Conservation (phyloP, 2,888 invertebrate species). For the Oscheius myriophilus region DNA sequence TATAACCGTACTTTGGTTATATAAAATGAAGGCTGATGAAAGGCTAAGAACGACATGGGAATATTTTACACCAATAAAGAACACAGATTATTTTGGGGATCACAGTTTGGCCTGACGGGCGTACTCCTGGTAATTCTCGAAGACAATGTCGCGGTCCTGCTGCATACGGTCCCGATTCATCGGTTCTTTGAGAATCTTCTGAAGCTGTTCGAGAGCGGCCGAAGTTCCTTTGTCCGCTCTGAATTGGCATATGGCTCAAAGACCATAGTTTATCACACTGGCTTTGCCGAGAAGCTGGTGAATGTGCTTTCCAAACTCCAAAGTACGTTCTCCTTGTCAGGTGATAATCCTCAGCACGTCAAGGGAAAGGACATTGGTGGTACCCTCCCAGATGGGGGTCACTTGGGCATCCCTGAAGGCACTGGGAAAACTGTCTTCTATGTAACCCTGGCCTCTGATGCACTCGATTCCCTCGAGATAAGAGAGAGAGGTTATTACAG, state of each 20-base stretch:
- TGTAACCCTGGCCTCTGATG: conserved; percentile 77
- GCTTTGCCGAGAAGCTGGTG: conserved; percentile 36
- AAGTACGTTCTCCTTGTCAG: conserved; percentile 73
- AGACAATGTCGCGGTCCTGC: conserved; percentile 55
- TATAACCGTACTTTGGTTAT: too few relatives aligned
- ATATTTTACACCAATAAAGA: neutral
- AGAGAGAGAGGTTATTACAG: too few relatives aligned
- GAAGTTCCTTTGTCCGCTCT: neutral
- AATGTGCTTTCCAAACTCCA: conserved; percentile 70
- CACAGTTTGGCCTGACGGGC: conserved; percentile 16
- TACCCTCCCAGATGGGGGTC: conserved; percentile 77
- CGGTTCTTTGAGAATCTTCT: conserved; percentile 46
- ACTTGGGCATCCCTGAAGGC: conserved; percentile 76
- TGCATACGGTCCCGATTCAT: conserved; percentile 41
- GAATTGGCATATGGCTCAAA: too few relatives aligned
- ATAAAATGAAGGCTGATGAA: too few relatives aligned
- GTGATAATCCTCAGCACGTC: conserved; percentile 75
- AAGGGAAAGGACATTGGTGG: conserved; percentile 75
- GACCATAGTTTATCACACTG: conserved; percentile 9
- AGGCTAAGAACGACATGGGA: neutral
- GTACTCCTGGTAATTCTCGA: conserved; percentile 47
- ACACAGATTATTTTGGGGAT: neutral
- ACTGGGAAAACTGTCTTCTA: conserved; percentile 76
- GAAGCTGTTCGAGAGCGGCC: conserved; percentile 45
- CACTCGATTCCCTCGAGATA: conserved; percentile 74